phyloP scores from a whole-genome alignment of 92 coral and sea anemone species.

The Palythoa grandis region DNA sequence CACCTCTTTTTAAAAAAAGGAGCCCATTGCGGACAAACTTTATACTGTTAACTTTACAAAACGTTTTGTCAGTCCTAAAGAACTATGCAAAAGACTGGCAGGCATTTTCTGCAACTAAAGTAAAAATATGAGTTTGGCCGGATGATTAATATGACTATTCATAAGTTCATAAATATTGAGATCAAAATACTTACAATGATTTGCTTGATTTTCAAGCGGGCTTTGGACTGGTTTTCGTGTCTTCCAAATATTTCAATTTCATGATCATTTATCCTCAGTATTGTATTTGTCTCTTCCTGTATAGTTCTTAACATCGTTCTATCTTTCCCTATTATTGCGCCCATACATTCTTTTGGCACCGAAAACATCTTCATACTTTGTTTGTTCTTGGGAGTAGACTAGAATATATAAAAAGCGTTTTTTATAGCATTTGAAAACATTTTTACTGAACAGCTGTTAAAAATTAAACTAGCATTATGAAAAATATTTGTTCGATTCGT shows the following conservation, averaged over 20 bases:
- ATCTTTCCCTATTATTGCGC: background rate
- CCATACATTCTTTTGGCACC: background rate
- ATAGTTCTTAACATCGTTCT: background rate
- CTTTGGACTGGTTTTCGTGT: constrained; percentile 11
- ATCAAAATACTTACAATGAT: constrained; percentile 27
- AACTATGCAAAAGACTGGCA: no score
- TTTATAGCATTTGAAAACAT: no score
- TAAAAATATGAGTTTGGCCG: no score
- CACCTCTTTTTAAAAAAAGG: no score
- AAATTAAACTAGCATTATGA: no score
- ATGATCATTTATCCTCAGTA: background rate
- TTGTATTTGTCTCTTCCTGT: constrained; percentile 2
- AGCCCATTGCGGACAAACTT: no score
- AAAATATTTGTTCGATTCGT: no score
- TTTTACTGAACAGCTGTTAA: no score
- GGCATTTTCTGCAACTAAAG: no score
- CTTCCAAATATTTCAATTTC: background rate
- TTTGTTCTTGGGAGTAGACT: background rate
- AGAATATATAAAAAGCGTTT: background rate
- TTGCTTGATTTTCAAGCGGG: constrained; percentile 15
- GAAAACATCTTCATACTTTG: background rate
- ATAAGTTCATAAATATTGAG: background rate
- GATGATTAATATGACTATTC: background rate
- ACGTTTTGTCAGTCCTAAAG: no score
- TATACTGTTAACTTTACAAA: no score